Conservation (phyloP, 2,797 vertebrate species). For the Neosilurus hyrtlii region DNA sequence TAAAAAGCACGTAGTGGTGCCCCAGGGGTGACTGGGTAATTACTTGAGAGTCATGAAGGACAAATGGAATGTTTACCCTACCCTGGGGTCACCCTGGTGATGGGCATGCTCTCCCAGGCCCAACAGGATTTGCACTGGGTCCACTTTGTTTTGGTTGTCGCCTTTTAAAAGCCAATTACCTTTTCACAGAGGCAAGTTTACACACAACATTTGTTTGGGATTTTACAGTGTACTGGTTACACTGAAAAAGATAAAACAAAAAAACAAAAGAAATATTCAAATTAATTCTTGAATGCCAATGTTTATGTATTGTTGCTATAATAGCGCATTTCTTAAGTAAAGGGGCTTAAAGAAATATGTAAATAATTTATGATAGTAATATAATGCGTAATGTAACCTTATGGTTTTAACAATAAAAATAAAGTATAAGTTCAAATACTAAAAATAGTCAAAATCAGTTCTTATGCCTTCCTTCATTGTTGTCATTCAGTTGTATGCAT, state of each 20-base stretch:
- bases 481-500: neutral
- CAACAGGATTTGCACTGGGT: slow-evolving; percentile 62
- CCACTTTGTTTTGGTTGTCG: slow-evolving; percentile 63
- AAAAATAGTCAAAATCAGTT: no score
- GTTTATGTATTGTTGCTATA: neutral
- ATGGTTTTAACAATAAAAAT: neutral
- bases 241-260: neutral
- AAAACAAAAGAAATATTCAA: neutral
- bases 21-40: slow-evolving; percentile 74
- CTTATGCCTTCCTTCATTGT: neutral
- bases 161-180: slow-evolving; percentile 61
- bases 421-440: neutral
- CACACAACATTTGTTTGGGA: slow-evolving; percentile 33
- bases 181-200: slow-evolving; percentile 47
- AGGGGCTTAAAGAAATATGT: neutral
- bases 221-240: slow-evolving; percentile 21
- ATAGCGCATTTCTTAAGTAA: neutral
- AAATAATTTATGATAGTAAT: neutral
- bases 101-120: slow-evolving; percentile 61
- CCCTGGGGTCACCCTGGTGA: slow-evolving; percentile 68
- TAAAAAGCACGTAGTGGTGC: slow-evolving; percentile 61
- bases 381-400: no score
- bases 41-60: slow-evolving; percentile 74
- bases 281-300: neutral
- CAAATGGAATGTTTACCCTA: slow-evolving; percentile 77